Conservation (phyloP, 2,113 vertebrate genomes). For the Acrocephalus arundinaceus region DNA sequence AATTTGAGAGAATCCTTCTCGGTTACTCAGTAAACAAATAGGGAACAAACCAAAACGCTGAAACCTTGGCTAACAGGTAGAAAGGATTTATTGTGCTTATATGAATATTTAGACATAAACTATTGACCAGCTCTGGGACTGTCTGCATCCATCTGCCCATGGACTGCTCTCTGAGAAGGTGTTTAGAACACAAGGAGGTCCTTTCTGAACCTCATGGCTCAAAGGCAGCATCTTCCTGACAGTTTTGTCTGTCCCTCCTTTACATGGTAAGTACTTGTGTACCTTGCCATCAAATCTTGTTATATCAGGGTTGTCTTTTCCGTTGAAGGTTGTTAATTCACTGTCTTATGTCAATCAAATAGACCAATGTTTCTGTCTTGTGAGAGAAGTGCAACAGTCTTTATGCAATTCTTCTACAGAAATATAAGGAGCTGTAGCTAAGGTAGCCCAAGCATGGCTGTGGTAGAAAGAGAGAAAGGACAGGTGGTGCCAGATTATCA, state of each 20-base stretch:
- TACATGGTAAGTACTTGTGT: fast-evolving
- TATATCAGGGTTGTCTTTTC: not conserved
- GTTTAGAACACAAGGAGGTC: not conserved
- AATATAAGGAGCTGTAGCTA: not conserved
- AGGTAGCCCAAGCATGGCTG: not conserved
- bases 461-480: not conserved
- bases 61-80: not conserved
- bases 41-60: not conserved
- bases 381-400: not conserved
- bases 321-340: not conserved
- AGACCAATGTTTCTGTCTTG: not conserved
- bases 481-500: not conserved
- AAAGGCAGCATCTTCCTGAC: not conserved
- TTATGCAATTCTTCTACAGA: not conserved
- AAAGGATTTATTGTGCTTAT: fast-evolving
- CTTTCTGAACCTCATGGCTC: not conserved
- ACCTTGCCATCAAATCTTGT: not conserved
- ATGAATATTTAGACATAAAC: not conserved
- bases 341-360: not conserved
- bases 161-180: not conserved
- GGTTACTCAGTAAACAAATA: not conserved
- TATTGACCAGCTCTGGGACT: too few species aligned
- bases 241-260: not conserved
- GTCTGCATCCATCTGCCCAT: not conserved
- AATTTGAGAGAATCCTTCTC: not conserved